Conservation (phyloP, 2,888 invertebrate genomes). For the Fabriciana adippe region DNA sequence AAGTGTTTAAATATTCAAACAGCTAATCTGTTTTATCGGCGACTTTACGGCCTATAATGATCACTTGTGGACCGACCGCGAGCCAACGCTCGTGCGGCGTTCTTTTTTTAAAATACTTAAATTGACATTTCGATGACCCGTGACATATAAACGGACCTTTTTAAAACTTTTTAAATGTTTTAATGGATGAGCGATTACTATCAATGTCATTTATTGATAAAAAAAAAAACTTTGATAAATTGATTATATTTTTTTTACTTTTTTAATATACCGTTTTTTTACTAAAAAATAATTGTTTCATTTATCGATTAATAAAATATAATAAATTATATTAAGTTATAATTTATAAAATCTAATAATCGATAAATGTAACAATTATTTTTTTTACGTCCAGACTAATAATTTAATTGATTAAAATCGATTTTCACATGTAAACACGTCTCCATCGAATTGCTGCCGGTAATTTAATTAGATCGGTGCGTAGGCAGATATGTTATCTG, state of each 20-base stretch:
- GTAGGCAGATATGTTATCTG: conserved; percentile 55
- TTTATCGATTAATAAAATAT: too few species aligned
- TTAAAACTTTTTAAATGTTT: conserved; percentile 15
- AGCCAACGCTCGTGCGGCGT: conserved; percentile 29
- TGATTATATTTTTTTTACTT: background rate
- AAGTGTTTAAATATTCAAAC: conserved; percentile 72
- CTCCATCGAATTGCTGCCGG: conserved; percentile 52
- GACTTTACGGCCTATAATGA: conserved; percentile 76
- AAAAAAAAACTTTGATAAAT: conserved; percentile 6
- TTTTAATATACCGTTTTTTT: too few species aligned
- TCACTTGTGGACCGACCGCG: conserved; percentile 50
- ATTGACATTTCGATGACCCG: conserved; percentile 30
- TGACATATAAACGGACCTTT: conserved; percentile 25
- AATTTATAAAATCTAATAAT: too few species aligned
- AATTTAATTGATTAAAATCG: conserved; percentile 12
- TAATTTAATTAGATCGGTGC: conserved; percentile 67
- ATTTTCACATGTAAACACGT: conserved; percentile 44
- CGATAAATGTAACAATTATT: too few species aligned
- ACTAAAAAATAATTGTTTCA: too few species aligned
- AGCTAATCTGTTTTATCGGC: conserved; percentile 78
- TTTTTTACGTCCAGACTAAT: background rate
- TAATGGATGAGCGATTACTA: conserved; percentile 3
- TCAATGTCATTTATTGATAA: conserved; percentile 1
- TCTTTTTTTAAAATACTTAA: conserved; percentile 38
- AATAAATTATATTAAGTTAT: too few species aligned